Base-by-base conservation (phyloP, 1,140 invertebrate genomes). In the Pseudomyrmex sp. region DNA sequence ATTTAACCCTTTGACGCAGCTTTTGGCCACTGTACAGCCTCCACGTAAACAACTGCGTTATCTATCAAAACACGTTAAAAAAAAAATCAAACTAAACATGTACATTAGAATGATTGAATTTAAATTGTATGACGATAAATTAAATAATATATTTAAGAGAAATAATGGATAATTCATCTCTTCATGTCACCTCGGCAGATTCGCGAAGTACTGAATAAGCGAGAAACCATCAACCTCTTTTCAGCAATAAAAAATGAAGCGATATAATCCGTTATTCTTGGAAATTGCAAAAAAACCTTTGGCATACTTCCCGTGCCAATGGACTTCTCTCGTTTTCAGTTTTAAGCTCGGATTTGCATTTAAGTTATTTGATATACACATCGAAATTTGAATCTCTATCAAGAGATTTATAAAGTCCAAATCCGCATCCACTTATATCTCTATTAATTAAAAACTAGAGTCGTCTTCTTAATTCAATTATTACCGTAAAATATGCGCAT, bases 221-320 rank as follows among this genome's bases (percentile, higher is more conserved):
- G 26, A 10, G 48, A 48, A n/a, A 48, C 20, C 35, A 52, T 79
- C 66, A 70, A 72, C 12, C 54, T 61, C 66, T 70, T 70, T 59
- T 72, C 54, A 70, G 20, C 46, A 13, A 18, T 44, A 20, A 70
- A 80, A 61, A n/a, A 20, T 70, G 66, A 59, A 80, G 50, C 66
- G 76, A 26, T 58, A 80, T 80, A 80, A 80, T 80, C 66, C 66
- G 76, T 80, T 80, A 72, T 80, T 72, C 66, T 80, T 80, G 76
- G 66, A 50, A 80, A 80, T 80, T 80, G 76, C 54, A 70, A 66
- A 70, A 79, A 56, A 80, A 59, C 20, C 20, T 18, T 26, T 13
- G 35, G 10, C 26, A 20, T 23, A 72, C 44, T 56, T 70, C 54
- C 18, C 13, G 18, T 9, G 20, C 50, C 35, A 50, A 80, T 80